Evolutionary conservation across 1,140 invertebrate species (phyloP), one percentile per base, ranked within the genome.

Genomic region (Leptopilina clavipes): DNA sequence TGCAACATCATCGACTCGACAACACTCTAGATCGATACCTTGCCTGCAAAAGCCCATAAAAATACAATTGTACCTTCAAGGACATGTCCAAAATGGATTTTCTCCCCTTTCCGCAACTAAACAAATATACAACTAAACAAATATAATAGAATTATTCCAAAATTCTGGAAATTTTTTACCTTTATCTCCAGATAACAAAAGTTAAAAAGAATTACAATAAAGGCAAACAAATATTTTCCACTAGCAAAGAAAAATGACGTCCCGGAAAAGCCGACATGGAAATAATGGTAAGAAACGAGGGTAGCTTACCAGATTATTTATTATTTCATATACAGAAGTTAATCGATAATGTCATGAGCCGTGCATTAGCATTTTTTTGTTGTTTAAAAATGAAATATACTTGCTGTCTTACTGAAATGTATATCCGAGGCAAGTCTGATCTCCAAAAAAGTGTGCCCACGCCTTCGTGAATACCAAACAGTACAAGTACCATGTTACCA

Each of bases 341-440:
- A 87, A 85, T 87, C 88, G 86, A 89, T 89, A 88, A 86, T 85
- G 86, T 80, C 81, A 80, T 75, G 76, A 82, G 74, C 54, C 78
- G 81, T 81, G 83, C 85, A 90, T 90, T 90, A 89, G 86, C 87
- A 90, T 90, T 89, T 90, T 90, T 89, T 89, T 89, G 89, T 90
- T 90, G 89, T 90, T 90, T 89, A 90, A 89, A 90, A 90, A 89
- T 89, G 88, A 89, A 90, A 90, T 89, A 90, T 90, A 87, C 82
- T 82, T 65, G 74, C 81, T 82, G 81, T 80, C 83, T 85, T 83
- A 81, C 82, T 85, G 81, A 82, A 85, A 84, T 86, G 84, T 81
- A 82, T 82, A 83, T 82, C 71, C 25, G 5, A 78, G 81, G 82
- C 83, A 87, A 84, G 84, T 85, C 85, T 90, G 89, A 90, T 90